Percentiles rank a stretch among this genome's conserved stretches.
These are phyloP conservation scores for Gambelia wislizenii DNA, from an alignment of 2,797 vertebrate species.

Conservation along the genomic window DNA sequence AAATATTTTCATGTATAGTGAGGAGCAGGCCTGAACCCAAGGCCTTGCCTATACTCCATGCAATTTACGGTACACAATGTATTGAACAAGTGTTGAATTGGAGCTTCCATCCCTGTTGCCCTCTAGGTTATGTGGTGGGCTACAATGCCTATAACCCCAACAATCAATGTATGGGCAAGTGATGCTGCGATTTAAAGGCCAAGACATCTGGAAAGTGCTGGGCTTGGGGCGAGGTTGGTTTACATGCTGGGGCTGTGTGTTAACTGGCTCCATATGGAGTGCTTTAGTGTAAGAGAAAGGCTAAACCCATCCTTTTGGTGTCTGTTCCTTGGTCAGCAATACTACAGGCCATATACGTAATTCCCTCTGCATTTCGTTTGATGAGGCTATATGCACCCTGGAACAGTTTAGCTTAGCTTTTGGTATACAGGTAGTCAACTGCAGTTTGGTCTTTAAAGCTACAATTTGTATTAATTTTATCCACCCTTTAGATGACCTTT, in stretches of 20 bases:
- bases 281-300: neutral
- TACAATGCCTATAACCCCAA: neutral
- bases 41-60: too few relatives aligned
- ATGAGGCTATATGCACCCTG: constrained; percentile 34
- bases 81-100: neutral
- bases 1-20: too few relatives aligned
- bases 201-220: neutral
- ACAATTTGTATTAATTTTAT: constrained; percentile 20
- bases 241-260: neutral
- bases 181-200: too few relatives aligned
- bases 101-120: neutral
- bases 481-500: constrained; percentile 19
- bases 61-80: too few relatives aligned
- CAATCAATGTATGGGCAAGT: too few relatives aligned
- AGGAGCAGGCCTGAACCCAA: neutral
- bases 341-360: neutral
- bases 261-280: neutral
- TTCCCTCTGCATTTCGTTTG: constrained; percentile 9
- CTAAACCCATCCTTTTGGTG: neutral
- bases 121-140: neutral
- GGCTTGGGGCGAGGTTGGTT: neutral
- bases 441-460: constrained; percentile 51
- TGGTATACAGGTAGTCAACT: constrained; percentile 35
- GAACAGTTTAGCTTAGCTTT: constrained; percentile 39
- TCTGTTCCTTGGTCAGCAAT: neutral